These are phyloP conservation scores for Cephonodes hylas DNA, from an alignment of 2,888 invertebrate genomes.

Conservation along the genomic window DNA sequence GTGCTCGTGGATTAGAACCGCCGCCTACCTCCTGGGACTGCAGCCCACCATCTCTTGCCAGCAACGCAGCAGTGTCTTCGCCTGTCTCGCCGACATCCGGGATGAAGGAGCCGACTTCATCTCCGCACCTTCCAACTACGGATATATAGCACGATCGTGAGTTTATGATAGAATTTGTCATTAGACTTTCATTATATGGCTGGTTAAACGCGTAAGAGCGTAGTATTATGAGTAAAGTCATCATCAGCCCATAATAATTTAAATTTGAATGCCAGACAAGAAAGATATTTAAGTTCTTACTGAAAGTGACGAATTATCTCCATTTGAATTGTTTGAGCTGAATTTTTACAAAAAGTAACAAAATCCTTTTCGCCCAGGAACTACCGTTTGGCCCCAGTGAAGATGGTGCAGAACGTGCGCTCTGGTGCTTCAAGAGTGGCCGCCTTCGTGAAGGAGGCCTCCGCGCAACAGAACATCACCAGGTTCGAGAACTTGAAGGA, in stretches of 20 bases:
- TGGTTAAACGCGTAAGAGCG: no score
- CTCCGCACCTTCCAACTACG: constrained; percentile 83
- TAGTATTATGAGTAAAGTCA: no score
- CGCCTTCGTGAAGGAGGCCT: constrained; percentile 72
- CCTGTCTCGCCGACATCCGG: constrained; percentile 79
- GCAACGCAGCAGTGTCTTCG: constrained; percentile 61
- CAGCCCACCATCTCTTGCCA: constrained; percentile 80
- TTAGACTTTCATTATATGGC: no score
- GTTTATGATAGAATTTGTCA: constrained; percentile 32
- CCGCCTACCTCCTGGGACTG: constrained; percentile 80
- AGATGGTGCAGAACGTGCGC: constrained; percentile 80
- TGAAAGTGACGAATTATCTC: not conserved
- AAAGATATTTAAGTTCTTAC: no score
- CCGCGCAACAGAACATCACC: constrained; percentile 51
- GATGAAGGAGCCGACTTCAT: constrained; percentile 79
- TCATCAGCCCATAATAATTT: no score
- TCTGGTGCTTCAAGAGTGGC: constrained; percentile 73
- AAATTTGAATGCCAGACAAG: no score
- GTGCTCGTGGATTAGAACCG: constrained; percentile 81
- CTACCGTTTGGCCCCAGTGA: constrained; percentile 77
- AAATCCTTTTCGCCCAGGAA: constrained; percentile 55
- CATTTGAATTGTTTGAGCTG: no score
- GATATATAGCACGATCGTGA: constrained; percentile 83
- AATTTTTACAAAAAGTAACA: not conserved
- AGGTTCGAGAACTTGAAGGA: constrained; percentile 79